Base-by-base conservation (phyloP, 2,797 vertebrate species). In the Enteromius thamalakanensis region DNA sequence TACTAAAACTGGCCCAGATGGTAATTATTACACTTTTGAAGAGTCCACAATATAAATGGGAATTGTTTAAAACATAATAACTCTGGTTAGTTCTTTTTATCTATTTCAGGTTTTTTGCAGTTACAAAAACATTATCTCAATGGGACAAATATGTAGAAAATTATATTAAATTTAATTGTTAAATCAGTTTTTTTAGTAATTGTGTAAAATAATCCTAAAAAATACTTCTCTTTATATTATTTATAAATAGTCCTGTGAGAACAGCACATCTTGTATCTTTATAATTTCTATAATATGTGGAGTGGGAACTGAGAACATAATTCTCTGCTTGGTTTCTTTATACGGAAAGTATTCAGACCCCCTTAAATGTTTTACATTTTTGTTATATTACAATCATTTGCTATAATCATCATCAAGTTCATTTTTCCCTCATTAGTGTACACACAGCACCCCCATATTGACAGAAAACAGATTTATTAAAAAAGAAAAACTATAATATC, bases 1-100 rank as follows among this genome's bases (percentile, higher is more conserved):
- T 97, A 87, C 93, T 95, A 81, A 96, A 94, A 90, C 93, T 96
- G 87, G 92, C 94, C 2, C 86, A 90, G 82, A 96, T 91, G 95
- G 96, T 97, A 95, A 0, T 40, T 55, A 76, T 65, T 4, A 23
- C 19, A 2, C 12, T 42, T n/a, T n/a, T 40, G 0, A 53, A n/a
- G 2, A 68, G 21, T 26, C 19, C 19, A 29, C 60, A 29, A 2
- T 64, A 67, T n/a, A 14, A 67, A 70, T 47, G 1, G 23, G 14
- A 71, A 47, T 71, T 5, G 14, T 47, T 71, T 32, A 10, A 7
- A 49, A 29, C 26, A 5, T 2, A 29, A 29, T 4, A 4, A 47
- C 8, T 71, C 47, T 10, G 5, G 4, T 74, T 53, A 2, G 29
- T 76, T 40, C 21, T 1, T 37, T 49, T 21, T 6, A 21, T 34